phyloP scores from a whole-genome alignment of 2,113 vertebrate genomes.

The Odontesthes bonariensis region DNA sequence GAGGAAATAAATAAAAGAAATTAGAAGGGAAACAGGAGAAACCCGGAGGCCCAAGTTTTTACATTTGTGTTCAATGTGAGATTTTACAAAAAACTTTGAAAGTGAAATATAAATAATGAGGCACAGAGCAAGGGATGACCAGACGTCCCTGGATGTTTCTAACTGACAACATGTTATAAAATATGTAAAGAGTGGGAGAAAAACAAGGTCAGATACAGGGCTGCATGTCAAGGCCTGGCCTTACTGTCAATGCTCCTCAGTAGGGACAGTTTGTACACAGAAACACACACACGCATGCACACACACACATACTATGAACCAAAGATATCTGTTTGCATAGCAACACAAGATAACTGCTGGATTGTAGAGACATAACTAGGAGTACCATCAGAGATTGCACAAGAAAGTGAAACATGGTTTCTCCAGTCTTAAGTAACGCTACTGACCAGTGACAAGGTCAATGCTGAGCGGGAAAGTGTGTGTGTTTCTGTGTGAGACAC shows the following conservation, averaged over 20 bases:
- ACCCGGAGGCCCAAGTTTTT: neutral
- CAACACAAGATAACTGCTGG: constrained; percentile 20
- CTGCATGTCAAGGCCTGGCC: constrained; percentile 15
- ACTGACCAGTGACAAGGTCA: constrained; percentile 58
- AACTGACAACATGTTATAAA: constrained; percentile 22
- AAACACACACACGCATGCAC: neutral
- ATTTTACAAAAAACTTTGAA: neutral
- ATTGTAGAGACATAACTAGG: neutral
- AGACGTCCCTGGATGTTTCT: constrained; percentile 7
- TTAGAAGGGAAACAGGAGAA: neutral
- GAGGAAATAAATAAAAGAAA: neutral
- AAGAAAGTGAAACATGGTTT: constrained; percentile 51
- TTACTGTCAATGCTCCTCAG: constrained; percentile 35
- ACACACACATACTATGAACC: neutral
- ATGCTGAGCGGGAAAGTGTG: constrained; percentile 31
- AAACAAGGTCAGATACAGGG: constrained; percentile 26
- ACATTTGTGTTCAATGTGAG: neutral
- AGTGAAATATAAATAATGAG: neutral
- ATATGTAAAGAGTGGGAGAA: constrained; percentile 16
- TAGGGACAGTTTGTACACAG: constrained; percentile 12
- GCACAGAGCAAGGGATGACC: neutral
- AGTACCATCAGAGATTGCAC: constrained; percentile 16
- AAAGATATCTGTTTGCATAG: constrained; percentile 7
- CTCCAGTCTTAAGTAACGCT: constrained; percentile 36
- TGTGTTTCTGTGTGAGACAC: constrained; percentile 56